Conservation (phyloP, 2,797 vertebrate species). For the Pangasius macronema region DNA sequence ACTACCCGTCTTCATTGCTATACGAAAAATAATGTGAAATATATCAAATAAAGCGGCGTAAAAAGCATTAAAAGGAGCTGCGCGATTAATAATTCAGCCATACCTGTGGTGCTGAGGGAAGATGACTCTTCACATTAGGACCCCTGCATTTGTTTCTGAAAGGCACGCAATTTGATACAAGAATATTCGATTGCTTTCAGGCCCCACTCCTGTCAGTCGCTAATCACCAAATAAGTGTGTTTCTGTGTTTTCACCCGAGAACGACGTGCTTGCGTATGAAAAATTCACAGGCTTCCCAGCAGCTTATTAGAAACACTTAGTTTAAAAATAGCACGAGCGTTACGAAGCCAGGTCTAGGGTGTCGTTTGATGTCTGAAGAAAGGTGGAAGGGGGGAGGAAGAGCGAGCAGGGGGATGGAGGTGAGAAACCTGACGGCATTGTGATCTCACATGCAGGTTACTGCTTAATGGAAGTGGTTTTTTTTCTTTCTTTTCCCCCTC, state of each 20-base stretch:
- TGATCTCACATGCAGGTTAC: conserved; percentile 69
- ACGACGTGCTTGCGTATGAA: conserved; percentile 83
- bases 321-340: conserved; percentile 83
- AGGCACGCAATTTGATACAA: conserved; percentile 81
- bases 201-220: conserved; percentile 74
- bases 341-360: conserved; percentile 76
- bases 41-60: conserved; percentile 84
- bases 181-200: conserved; percentile 76
- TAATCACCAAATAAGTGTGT: conserved; percentile 86
- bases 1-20: too few relatives aligned
- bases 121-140: conserved; percentile 79
- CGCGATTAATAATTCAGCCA: conserved; percentile 83
- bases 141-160: conserved; percentile 75
- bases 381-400: conserved; percentile 63
- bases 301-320: conserved; percentile 83
- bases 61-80: conserved; percentile 84
- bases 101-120: conserved; percentile 82
- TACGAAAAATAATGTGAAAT: conserved; percentile 85
- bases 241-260: conserved; percentile 83
- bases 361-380: conserved; percentile 81
- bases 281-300: conserved; percentile 80
- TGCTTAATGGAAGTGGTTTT: conserved; percentile 69
- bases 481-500: conserved; percentile 39
- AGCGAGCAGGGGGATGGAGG: conserved; percentile 47
- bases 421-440: conserved; percentile 64